A percentile compares a stretch with the other conserved stretches of the same genome.
These are phyloP conservation scores for Leptopilina drosophilae DNA, from an alignment of 2,888 invertebrate genomes.

Conservation along the genomic window DNA sequence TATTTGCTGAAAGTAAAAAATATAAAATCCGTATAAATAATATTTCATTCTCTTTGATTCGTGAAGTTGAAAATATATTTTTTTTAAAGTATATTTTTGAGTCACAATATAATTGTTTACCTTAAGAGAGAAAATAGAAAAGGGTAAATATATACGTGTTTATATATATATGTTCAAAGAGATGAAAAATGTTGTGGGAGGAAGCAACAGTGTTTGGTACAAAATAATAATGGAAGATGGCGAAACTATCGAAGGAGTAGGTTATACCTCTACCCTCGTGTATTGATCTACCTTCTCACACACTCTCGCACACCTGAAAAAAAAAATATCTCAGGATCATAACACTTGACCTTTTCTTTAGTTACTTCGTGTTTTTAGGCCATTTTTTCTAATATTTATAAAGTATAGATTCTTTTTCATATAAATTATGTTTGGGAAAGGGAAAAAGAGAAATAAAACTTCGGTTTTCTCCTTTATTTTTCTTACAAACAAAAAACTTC, in stretches of 20 bases:
- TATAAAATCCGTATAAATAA: no score
- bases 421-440: no score
- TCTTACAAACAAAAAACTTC: no score
- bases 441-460: background rate
- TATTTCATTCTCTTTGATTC: no score
- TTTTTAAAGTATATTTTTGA: background rate
- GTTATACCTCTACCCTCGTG: background rate
- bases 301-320: background rate
- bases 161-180: no score
- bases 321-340: constrained; percentile 19
- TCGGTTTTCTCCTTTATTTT: no score
- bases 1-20: no score
- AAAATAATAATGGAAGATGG: constrained; percentile 30
- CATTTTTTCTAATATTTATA: constrained; percentile 23
- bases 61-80: background rate
- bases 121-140: background rate
- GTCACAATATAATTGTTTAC: background rate
- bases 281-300: constrained; percentile 22
- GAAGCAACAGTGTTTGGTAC: constrained; percentile 34
- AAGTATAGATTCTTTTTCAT: no score
- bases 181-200: background rate
- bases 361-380: background rate
- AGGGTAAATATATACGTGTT: no score
- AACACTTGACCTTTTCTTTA: constrained; percentile 22
- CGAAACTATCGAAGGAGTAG: constrained; percentile 28